phyloP scores from a whole-genome alignment of 1,140 invertebrate species.

The Eriocheir sinensis region DNA sequence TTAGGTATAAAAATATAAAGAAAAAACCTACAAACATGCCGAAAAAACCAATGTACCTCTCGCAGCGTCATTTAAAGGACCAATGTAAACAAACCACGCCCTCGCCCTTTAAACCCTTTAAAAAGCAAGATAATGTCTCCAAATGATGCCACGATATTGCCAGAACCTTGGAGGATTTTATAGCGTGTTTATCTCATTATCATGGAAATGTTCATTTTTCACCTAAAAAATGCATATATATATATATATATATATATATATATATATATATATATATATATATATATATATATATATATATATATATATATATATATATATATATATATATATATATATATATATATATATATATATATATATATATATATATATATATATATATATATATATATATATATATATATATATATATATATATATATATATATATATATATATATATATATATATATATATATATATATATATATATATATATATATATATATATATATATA shows the following conservation, averaged over 20 bases:
- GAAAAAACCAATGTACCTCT: neutral
- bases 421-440: too few species aligned
- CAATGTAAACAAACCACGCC: slow-evolving; percentile 34
- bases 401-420: slow-evolving; percentile 30
- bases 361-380: slow-evolving; percentile 43
- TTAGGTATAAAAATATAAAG: neutral
- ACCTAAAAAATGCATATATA: neutral
- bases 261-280: slow-evolving; percentile 33
- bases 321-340: slow-evolving; percentile 45
- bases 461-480: too few species aligned
- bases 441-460: too few species aligned
- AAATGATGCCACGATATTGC: slow-evolving; percentile 21
- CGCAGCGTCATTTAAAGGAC: neutral
- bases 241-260: slow-evolving; percentile 42
- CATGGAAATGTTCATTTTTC: neutral
- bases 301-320: slow-evolving; percentile 38
- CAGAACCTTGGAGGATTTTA: neutral
- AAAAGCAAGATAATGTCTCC: neutral
- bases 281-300: slow-evolving; percentile 45
- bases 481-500: too few species aligned
- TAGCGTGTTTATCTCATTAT: neutral
- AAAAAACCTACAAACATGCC: neutral
- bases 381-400: neutral
- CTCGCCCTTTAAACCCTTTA: neutral
- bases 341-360: slow-evolving; percentile 45